phyloP scores from a whole-genome alignment of 2,888 invertebrate genomes.

The Thymelicus lineola region DNA sequence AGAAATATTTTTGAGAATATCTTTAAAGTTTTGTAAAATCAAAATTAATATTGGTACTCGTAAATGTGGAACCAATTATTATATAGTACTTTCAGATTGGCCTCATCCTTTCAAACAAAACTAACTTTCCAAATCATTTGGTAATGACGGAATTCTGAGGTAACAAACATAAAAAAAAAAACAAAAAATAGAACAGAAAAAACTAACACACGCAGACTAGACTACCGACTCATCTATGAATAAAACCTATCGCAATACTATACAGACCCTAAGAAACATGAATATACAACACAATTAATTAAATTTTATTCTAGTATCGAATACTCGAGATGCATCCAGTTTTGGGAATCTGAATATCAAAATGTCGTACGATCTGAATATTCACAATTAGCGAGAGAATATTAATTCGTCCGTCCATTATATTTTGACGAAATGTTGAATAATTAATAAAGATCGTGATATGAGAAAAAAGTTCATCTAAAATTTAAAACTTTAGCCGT shows the following conservation, averaged over 20 bases:
- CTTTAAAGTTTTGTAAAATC: no score
- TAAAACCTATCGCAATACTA: not conserved
- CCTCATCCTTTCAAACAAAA: no score
- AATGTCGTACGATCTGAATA: constrained; percentile 31
- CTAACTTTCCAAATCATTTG: no score
- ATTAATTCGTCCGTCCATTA: constrained; percentile 25
- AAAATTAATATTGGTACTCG: no score
- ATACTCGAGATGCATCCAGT: constrained; percentile 27
- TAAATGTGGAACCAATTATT: no score
- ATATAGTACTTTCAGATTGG: no score
- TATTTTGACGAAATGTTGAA: constrained; percentile 33
- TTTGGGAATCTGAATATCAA: constrained; percentile 37
- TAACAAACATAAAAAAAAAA: no score
- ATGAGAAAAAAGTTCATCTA: constrained; percentile 20
- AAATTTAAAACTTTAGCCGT: not conserved
- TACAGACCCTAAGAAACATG: constrained; percentile 23
- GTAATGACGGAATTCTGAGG: no score
- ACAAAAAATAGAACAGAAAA: no score
- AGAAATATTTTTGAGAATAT: no score
- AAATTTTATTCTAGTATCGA: constrained; percentile 31
- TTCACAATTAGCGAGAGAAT: constrained; percentile 36
- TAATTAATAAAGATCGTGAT: constrained; percentile 24
- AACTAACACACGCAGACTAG: no score
- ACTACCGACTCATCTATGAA: no score
- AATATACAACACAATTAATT: constrained; percentile 32